Conservation (phyloP, 2,888 invertebrate species). For the Dendrolimus houi region DNA sequence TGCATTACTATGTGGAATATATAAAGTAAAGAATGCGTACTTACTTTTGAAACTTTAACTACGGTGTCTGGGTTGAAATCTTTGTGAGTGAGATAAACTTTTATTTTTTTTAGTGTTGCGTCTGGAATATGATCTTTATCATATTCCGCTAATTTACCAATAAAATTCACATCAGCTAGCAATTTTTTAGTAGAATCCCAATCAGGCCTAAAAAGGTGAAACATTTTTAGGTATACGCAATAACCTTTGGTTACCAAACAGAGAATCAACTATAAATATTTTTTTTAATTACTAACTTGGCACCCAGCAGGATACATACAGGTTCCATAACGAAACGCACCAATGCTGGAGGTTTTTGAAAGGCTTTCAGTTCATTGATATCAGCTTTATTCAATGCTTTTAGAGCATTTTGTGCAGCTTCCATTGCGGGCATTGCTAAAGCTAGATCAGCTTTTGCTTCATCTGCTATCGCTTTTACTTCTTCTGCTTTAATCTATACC, state of each 20-base stretch:
- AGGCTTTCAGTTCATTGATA: conserved; percentile 92
- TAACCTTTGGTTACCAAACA: too few relatives aligned
- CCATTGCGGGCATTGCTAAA: conserved; percentile 90
- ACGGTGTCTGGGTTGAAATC: conserved; percentile 91
- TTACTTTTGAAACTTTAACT: conserved; percentile 80
- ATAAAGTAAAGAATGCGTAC: conserved; percentile 19
- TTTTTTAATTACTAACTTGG: conserved; percentile 80
- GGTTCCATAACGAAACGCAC: conserved; percentile 95
- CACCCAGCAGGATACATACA: conserved; percentile 87
- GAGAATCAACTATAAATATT: neutral
- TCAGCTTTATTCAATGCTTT: conserved; percentile 92
- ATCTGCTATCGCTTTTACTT: conserved; percentile 88
- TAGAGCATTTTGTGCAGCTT: conserved; percentile 89
- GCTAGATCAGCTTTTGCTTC: conserved; percentile 93
- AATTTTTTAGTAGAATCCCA: conserved; percentile 90
- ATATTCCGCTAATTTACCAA: conserved; percentile 87
- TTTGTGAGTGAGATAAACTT: conserved; percentile 88
- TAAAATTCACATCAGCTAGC: conserved; percentile 88
- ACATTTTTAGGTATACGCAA: too few relatives aligned
- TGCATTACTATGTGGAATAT: neutral
- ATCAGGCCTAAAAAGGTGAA: conserved; percentile 78
- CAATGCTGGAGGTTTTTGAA: conserved; percentile 90
- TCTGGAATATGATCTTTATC: conserved; percentile 93
- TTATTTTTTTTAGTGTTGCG: conserved; percentile 84
- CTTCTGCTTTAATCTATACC: conserved; percentile 84